Percentiles rank a stretch among this genome's conserved stretches.
These are phyloP conservation scores for Alexandromys oeconomus DNA, from an alignment of 2,797 vertebrate species.

Conservation along the genomic window DNA sequence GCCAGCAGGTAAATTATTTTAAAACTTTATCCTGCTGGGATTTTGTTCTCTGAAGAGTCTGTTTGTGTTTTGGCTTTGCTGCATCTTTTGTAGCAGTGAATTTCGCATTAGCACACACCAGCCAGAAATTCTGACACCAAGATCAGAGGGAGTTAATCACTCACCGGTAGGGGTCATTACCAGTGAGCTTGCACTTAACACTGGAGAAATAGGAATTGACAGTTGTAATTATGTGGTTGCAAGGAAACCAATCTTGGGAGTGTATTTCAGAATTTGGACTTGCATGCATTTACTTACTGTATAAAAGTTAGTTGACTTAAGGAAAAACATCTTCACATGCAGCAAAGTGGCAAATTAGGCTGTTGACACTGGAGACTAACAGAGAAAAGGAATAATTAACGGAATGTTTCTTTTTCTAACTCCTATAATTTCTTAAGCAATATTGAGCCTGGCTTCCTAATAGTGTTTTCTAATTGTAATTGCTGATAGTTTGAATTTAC, in stretches of 20 bases:
- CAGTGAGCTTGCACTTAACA: slow-evolving; percentile 66
- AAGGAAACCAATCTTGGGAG: slow-evolving; percentile 43
- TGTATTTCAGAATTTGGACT: slow-evolving; percentile 42
- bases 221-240: slow-evolving; percentile 40
- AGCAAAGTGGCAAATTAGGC: slow-evolving; percentile 51
- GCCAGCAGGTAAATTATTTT: slow-evolving; percentile 77
- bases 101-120: slow-evolving; percentile 57
- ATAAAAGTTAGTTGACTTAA: slow-evolving; percentile 48
- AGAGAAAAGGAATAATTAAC: slow-evolving; percentile 48
- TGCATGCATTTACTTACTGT: slow-evolving; percentile 51
- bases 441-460: background rate
- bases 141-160: slow-evolving; percentile 69
- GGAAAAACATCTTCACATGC: slow-evolving; percentile 49
- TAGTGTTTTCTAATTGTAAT: background rate
- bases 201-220: slow-evolving; percentile 53
- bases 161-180: slow-evolving; percentile 59
- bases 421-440: slow-evolving; percentile 30
- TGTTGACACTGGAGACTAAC: slow-evolving; percentile 42
- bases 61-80: slow-evolving; percentile 64
- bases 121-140: slow-evolving; percentile 65
- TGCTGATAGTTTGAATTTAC: background rate
- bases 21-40: slow-evolving; percentile 76
- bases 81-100: slow-evolving; percentile 46
- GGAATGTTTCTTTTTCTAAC: background rate
- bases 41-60: slow-evolving; percentile 76